Evolutionary conservation across 2,888 invertebrate species (phyloP).

Genomic region (Esperia sulphurella): DNA sequence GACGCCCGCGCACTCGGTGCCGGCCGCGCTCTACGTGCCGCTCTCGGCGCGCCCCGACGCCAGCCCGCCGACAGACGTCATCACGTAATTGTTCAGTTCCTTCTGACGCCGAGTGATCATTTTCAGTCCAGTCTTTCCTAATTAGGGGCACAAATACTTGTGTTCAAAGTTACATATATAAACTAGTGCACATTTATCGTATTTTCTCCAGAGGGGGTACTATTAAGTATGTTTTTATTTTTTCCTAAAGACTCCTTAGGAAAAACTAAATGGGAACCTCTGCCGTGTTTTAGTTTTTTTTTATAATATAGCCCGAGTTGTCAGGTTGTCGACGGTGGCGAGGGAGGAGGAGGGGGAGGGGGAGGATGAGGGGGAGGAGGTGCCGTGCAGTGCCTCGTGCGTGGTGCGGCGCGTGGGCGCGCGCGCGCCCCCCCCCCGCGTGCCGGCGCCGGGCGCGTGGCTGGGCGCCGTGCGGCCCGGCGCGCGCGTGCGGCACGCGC

Average conservation of each 20-base stretch:
- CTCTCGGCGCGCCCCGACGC: conserved; percentile 33
- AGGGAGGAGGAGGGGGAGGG: conserved; percentile 27
- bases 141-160: no score
- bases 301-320: not conserved
- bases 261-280: no score
- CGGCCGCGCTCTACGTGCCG: conserved; percentile 21
- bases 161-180: no score
- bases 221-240: no score
- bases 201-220: no score
- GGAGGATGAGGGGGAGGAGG: not conserved
- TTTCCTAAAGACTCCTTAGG: no score
- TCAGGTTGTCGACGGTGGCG: not conserved
- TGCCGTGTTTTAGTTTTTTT: no score
- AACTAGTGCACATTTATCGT: no score
- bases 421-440: conserved; percentile 33
- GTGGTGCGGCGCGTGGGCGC: conserved; percentile 23
- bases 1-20: conserved; percentile 14
- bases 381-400: not conserved
- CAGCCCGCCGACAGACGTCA: conserved; percentile 28
- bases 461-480: conserved; percentile 44
- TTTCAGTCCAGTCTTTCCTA: no score
- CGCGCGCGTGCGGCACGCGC: conserved; percentile 16
- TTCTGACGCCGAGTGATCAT: not conserved
- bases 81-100: conserved; percentile 33
- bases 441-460: conserved; percentile 34